Base-by-base conservation (phyloP, 2,888 invertebrate species). In the Ephialtes manifestator region DNA sequence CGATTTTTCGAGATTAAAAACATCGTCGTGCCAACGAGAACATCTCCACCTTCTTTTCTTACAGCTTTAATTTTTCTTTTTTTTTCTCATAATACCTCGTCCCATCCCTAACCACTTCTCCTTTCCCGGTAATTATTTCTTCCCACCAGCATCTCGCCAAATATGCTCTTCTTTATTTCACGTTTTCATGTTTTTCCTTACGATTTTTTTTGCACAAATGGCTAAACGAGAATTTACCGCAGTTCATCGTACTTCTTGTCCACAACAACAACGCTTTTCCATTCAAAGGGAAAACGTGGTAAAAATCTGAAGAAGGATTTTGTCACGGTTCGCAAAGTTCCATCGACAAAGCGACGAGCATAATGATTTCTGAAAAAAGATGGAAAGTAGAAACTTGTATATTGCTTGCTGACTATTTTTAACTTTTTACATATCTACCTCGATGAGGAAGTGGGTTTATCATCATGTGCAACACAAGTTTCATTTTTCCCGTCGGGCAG, bases 1-100 rank as follows among this genome's bases (percentile, higher is more conserved):
- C 55, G 81, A 84, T 78, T 81, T 81, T 80, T 84, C 70, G 65
- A 74, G 78, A 78, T 84, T 84, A 81, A 81, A 74, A 78, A 75
- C 60, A 18, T 48, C 18, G 78, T 78, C 68, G 77, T 53, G 58
- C 58, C 20, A 31, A 72, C 76, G 71, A 35, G 51, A 71, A 72
- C 20, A 53, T 72, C 58, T 65, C 65, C 63, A 48, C 31, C 46
- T 18, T 60, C 24, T 11, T 76, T 82, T 55, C 31, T 35, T 53
- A 46, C 18, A 39, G 15, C 39, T 48, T 39, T 39, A 35, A 2
- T 65, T 53, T 11, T 31, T 20, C 24, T 48, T 39, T 28, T 7
- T 7, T 65, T 53, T n/a, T 31, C 15, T 35, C 10, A 48, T 43
- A 43, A 31, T 72, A 28, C n/a, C 60, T n/a, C 63, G 35, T 28